A percentile compares a stretch with the other conserved stretches of the same genome.
Evolutionary conservation across 2,888 invertebrate species (phyloP).

Genomic region (Drosophila formosana): DNA sequence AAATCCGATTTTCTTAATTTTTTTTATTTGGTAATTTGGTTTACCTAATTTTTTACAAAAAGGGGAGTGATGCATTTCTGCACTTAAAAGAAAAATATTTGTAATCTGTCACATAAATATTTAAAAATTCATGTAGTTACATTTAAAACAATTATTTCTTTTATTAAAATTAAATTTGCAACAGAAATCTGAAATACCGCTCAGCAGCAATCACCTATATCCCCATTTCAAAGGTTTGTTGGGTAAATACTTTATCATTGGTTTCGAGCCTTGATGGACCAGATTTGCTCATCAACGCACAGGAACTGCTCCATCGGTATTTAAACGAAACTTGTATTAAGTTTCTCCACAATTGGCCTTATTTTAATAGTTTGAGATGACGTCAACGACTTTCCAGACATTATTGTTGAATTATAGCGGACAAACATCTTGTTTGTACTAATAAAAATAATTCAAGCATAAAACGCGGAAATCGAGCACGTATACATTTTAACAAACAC

Average conservation of each 20-base stretch:
- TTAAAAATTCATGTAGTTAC: neutral
- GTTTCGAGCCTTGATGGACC: slow-evolving; percentile 36
- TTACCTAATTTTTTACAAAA: slow-evolving; percentile 5
- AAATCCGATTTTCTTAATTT: slow-evolving; percentile 8
- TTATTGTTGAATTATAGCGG: slow-evolving; percentile 1
- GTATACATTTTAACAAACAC: slow-evolving; percentile 12
- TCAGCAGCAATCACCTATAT: slow-evolving; percentile 29
- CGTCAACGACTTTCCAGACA: slow-evolving; percentile 7
- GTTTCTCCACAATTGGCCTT: slow-evolving; percentile 30
- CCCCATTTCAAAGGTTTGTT: too few species aligned
- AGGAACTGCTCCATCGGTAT: slow-evolving; percentile 37
- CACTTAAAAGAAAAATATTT: slow-evolving; percentile 10
- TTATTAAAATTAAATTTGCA: slow-evolving; percentile 38
- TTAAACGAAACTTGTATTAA: slow-evolving; percentile 27
- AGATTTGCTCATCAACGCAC: slow-evolving; percentile 46
- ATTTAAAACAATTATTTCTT: neutral
- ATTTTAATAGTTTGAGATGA: slow-evolving; percentile 31
- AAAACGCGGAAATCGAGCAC: slow-evolving; percentile 13
- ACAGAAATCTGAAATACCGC: slow-evolving; percentile 51
- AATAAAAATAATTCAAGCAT: slow-evolving; percentile 13
- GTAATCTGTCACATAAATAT: neutral
- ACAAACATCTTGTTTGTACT: slow-evolving; percentile 14
- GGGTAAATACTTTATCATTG: neutral
- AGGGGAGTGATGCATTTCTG: slow-evolving; percentile 12
- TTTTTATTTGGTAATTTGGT: slow-evolving; percentile 12